Evolutionary conservation across 2,888 invertebrate species (phyloP), one percentile per base, ranked within the genome.

Genomic region (Drosophila ochracea): DNA sequence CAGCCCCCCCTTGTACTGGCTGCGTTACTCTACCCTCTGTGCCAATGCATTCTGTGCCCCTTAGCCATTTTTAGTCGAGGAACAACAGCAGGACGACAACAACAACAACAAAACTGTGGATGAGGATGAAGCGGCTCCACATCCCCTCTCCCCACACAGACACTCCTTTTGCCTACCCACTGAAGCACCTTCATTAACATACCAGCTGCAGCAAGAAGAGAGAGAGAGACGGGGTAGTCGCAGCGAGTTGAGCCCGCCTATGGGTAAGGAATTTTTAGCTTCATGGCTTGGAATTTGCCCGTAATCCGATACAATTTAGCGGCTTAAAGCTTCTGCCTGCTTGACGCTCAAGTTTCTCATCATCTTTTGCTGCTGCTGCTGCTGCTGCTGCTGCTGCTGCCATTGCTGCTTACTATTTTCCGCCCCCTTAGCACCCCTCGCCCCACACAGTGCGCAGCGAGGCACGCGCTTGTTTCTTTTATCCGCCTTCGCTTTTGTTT

Each of bases 271-370:
- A 90, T 90, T 84, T 47, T 85, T 65, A 82, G 83, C 89, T 84
- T 74, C 86, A 81, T 84, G 80, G 80, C 80, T 80, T 82, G 90
- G 84, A 84, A 85, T 88, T 89, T 89, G 78, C 83, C 83, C 85
- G 88, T 88, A 88, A 88, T 90, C 90, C 90, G 88, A 88, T 88
- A 88, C 88, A 86, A 90, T 88, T 88, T 90, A 88, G 88, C 82
- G 86, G 88, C 88, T 88, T 88, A 89, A 89, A 90, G 90, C 87
- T 87, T 85, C 90, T 88, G 85, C 87, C 83, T 90, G 90, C 88
- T 77, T 82, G 90, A 89, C 82, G 87, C 87, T 85, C 85, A 84
- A 85, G 85, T 85, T 85, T 89, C 85, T 78, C 85, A 89, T 85
- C 85, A 85, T 86, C 80, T 82, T 85, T 70, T 81, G 62, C 52